A percentile compares a stretch with the other conserved stretches of the same genome.
Evolutionary conservation across 2,888 invertebrate species (phyloP).

Genomic region (Pachycephus smyrnensis): DNA sequence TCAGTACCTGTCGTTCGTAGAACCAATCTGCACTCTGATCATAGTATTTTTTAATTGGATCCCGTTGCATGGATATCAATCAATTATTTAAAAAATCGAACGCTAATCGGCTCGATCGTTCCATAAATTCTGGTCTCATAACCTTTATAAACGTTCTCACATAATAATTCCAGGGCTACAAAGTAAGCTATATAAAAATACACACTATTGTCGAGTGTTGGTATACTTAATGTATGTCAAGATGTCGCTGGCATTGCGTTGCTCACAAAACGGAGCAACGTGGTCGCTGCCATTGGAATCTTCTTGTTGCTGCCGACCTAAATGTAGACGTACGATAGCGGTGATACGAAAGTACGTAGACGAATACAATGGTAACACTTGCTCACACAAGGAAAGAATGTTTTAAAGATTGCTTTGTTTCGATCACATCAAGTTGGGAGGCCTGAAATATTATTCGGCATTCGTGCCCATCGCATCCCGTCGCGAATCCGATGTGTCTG

Average conservation of each 20-base stretch:
- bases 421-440: background rate
- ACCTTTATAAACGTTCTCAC: background rate
- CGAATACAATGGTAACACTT: background rate
- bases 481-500: background rate
- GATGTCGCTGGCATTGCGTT: background rate
- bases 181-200: background rate
- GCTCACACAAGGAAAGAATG: background rate
- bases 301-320: background rate
- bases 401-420: background rate
- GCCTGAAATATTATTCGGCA: background rate
- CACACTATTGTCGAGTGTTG: background rate
- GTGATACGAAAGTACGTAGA: background rate
- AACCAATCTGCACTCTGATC: background rate
- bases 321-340: background rate
- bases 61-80: background rate
- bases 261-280: background rate
- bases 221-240: background rate
- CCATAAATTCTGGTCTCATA: background rate
- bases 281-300: background rate
- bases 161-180: background rate
- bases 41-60: background rate
- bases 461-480: background rate
- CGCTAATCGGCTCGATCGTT: conserved; percentile 15
- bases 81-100: conserved; percentile 7
- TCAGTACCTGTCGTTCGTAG: conserved; percentile 11